Base-by-base conservation (phyloP, 2,888 invertebrate genomes). In the Dicyrtoma fusca region DNA sequence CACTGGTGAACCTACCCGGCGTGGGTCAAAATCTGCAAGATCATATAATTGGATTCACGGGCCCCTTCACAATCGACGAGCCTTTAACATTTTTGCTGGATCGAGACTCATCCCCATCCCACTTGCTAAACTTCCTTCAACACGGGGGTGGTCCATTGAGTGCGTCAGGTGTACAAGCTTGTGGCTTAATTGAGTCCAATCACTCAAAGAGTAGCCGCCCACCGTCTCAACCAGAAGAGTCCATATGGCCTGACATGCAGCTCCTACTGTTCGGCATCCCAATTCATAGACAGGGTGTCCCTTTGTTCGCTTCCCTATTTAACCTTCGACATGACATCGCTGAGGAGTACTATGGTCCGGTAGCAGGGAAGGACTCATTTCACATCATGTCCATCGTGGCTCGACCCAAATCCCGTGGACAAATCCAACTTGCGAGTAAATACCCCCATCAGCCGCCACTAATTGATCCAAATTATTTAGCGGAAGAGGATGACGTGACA, bases 381-480 rank as follows among this genome's bases (percentile, higher is more conserved):
- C 77, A 78, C 42, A 74, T 79, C 23, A 79, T 79, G 79, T 74
- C 78, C 5, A 73, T 76, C 6, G 61, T 72, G 11, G 72, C 69
- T 17, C 81, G 86, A 51, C 83, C 86, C 1, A 82, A 83, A 44
- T 85, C 85, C 57, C 77, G 80, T 19, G 87, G 87, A 14, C 78
- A 79, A 26, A 68, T 87, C 3, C 83, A 82, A 57, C 81, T 87
- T 10, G 81, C 81, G 68, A 82, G 83, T 10, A 81, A 77, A 8
- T 82, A 86, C 79, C 86, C 86, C 0, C 78, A 81, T 42, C 82
- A 83, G 0, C 83, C 83, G 72, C 86, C 86, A 0, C 77, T 83
- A 21, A 83, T 86, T 66, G 83, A 86, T 71, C 84, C 86, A 17
- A 86, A 86, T 78, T 87, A 87, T 76, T 70, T 74, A 6, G 59